phyloP scores from a whole-genome alignment of 2,797 vertebrate species.

The Aerospiza tachiro region DNA sequence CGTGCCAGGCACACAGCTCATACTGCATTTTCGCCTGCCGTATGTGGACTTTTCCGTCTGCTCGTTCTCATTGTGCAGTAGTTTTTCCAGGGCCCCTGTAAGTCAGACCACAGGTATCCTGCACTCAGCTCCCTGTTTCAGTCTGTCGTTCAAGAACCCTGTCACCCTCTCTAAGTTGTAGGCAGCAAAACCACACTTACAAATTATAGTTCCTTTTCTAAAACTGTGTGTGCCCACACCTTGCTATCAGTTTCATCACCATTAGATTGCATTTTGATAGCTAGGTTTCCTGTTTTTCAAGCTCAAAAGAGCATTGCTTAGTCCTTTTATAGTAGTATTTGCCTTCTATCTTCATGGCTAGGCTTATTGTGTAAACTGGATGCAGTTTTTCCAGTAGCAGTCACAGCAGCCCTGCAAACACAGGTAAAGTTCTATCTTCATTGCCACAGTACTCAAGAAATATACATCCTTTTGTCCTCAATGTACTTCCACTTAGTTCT shows the following conservation, averaged over 20 bases:
- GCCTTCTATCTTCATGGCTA: neutral
- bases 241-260: constrained; percentile 12
- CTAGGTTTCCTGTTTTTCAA: constrained; percentile 44
- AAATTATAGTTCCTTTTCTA: neutral
- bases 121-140: neutral
- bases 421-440: neutral
- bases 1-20: fast-evolving
- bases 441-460: neutral
- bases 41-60: neutral
- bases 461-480: neutral
- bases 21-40: neutral
- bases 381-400: neutral
- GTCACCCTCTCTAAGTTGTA: neutral
- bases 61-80: neutral
- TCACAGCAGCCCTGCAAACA: neutral
- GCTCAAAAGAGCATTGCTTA: neutral
- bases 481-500: neutral
- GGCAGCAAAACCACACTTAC: neutral
- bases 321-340: neutral
- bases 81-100: neutral
- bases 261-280: constrained; percentile 13
- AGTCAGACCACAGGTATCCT: neutral
- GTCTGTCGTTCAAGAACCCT: neutral
- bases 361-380: neutral
- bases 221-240: neutral